These are phyloP conservation scores for Notamacropus eugenii DNA, from an alignment of 2,797 vertebrate genomes.

Conservation along the genomic window DNA sequence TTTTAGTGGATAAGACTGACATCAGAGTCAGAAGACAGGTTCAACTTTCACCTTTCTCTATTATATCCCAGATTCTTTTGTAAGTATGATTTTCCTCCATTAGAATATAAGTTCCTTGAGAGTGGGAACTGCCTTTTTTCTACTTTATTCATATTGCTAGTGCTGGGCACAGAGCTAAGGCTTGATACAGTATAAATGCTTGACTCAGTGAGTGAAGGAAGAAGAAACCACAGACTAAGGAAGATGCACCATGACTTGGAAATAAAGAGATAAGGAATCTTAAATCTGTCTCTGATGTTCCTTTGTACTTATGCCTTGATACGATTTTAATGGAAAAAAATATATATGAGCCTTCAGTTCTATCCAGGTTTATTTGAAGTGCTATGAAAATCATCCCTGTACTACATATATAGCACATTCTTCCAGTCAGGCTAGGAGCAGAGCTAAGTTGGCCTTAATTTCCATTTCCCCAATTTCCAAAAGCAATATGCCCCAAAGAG, in stretches of 20 bases:
- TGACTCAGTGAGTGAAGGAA: not conserved
- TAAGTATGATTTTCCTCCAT: not conserved
- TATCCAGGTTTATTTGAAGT: not conserved
- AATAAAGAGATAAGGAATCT: not conserved
- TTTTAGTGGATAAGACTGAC: not conserved
- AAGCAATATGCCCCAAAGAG: not conserved
- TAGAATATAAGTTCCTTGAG: not conserved
- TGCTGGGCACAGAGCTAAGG: not conserved
- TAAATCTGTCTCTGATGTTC: not conserved
- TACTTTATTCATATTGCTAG: not conserved
- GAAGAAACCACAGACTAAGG: not conserved
- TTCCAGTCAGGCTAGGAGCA: not conserved
- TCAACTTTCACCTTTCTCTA: not conserved
- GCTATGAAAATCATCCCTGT: not conserved
- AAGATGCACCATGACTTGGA: not conserved
- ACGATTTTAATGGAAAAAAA: not conserved
- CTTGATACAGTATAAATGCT: not conserved
- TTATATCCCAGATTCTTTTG: not conserved
- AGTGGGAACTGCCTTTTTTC: not conserved
- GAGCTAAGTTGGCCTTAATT: conserved; percentile 16
- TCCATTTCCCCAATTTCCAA: not conserved
- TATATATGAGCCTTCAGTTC: not conserved
- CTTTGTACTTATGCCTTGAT: not conserved
- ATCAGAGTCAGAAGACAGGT: not conserved
- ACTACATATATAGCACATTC: not conserved